Evolutionary conservation across 1,140 invertebrate genomes (phyloP), one percentile per base, ranked within the genome.

Genomic region (Magallana ariakensis): DNA sequence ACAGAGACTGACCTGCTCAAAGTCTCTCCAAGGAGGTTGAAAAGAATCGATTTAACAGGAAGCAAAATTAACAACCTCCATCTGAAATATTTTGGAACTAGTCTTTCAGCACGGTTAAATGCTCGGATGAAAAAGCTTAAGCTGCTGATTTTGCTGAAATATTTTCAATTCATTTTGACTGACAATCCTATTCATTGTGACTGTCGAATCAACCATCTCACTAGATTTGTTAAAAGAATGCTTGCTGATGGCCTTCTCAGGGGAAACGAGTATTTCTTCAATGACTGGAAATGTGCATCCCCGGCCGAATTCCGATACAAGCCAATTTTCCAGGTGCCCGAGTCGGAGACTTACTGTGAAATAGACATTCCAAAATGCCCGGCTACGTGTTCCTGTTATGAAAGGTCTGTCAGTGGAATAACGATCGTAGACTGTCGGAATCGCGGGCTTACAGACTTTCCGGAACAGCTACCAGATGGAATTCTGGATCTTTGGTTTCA

Each of bases 341-440:
- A 88, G 56, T 60, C 90, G 10, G 89, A 92, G 53, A 91, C 91
- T 0, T 92, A 92, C 33, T 92, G 92, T 60, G 60, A 54, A 9
- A 55, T 80, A 11, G 55, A 87, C 26, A 57, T 88, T 1, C 10
- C 54, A 19, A 53, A 80, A 0, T 92, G 92, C 70, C 92, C 92
- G n/a, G 5, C 19, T 0, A 56, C 70, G 3, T 92, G 92, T 55
- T 55, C 26, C 6, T 92, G 92, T 85, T 91, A 89, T 66, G 26
- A 89, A 56, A 87, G 92, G 16, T 87, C 88, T 15, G 57, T 87
- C 1, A 86, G 80, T 22, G 75, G 85, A 13, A 87, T 85, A 11
- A 89, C 89, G 11, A 92, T 91, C 57, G 91, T 92, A 33, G 91
- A 92, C 83, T 92, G 92, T 85, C 62, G 90, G 62, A 33, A 84